phyloP scores from a whole-genome alignment of 2,888 invertebrate species.

The Alloplasta piceator region DNA sequence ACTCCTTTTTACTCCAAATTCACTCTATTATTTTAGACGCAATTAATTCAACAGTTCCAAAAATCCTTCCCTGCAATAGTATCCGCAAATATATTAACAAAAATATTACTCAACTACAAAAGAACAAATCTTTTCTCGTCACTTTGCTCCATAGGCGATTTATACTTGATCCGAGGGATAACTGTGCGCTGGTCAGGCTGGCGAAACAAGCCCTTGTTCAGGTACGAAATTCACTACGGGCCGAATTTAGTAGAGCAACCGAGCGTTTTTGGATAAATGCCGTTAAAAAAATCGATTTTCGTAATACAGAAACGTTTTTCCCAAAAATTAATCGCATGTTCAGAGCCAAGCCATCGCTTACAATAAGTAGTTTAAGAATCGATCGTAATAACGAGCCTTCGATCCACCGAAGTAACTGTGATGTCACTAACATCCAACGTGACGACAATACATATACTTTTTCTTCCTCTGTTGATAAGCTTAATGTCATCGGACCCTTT shows the following conservation, averaged over 20 bases:
- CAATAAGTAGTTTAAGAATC: no score
- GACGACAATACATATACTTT: conserved; percentile 29
- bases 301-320: conserved; percentile 47
- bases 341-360: conserved; percentile 34
- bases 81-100: no score
- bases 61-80: no score
- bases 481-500: conserved; percentile 51
- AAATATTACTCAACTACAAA: no score
- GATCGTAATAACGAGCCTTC: no score
- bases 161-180: background rate
- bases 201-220: background rate
- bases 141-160: background rate
- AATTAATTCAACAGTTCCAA: no score
- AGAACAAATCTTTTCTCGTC: conserved; percentile 3
- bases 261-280: conserved; percentile 37
- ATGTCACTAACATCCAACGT: no score
- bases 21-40: background rate
- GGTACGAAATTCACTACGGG: background rate
- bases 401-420: no score
- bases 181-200: background rate
- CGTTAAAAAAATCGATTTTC: conserved; percentile 35
- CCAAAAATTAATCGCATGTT: conserved; percentile 50
- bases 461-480: conserved; percentile 11
- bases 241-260: background rate
- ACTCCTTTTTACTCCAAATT: background rate